These are phyloP conservation scores for Microctonus brassicae DNA, from an alignment of 2,888 invertebrate genomes.

Conservation along the genomic window DNA sequence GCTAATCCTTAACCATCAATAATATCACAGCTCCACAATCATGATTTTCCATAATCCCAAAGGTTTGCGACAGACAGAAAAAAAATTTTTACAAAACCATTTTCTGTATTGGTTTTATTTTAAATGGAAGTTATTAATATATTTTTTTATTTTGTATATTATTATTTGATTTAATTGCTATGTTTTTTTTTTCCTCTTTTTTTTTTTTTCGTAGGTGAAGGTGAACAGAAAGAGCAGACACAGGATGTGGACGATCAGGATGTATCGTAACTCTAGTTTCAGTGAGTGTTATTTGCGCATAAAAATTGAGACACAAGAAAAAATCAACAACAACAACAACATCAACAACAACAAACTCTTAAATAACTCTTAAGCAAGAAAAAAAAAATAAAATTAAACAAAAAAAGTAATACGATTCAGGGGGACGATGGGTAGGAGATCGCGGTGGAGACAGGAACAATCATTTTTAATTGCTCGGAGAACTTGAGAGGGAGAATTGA, in stretches of 20 bases:
- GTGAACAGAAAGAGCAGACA: conserved; percentile 91
- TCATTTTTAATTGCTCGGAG: conserved; percentile 15
- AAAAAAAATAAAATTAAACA: conserved; percentile 37
- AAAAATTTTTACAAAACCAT: neutral
- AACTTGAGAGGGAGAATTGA: conserved; percentile 19
- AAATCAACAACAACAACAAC: conserved; percentile 38
- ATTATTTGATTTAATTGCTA: neutral
- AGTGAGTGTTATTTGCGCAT: conserved; percentile 70
- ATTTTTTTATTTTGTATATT: too few relatives aligned
- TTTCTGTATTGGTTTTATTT: conserved; percentile 33
- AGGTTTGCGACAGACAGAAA: neutral
- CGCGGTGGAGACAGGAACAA: conserved; percentile 51
- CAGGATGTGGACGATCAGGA: conserved; percentile 96
- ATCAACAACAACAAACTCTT: conserved; percentile 38
- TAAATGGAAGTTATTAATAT: neutral
- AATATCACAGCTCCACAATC: neutral
- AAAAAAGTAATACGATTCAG: conserved; percentile 63
- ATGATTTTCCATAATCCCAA: neutral
- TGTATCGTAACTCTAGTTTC: conserved; percentile 86
- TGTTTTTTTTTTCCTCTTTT: conserved; percentile 19
- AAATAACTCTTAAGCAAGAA: conserved; percentile 38
- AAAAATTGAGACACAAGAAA: conserved; percentile 65
- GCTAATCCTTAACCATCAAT: conserved; percentile 46
- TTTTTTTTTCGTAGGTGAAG: conserved; percentile 77
- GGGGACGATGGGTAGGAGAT: conserved; percentile 56